Percentiles rank a stretch among this genome's conserved stretches.
phyloP scores from a whole-genome alignment of 2,888 invertebrate genomes.

The Nephrotoma flavescens region DNA sequence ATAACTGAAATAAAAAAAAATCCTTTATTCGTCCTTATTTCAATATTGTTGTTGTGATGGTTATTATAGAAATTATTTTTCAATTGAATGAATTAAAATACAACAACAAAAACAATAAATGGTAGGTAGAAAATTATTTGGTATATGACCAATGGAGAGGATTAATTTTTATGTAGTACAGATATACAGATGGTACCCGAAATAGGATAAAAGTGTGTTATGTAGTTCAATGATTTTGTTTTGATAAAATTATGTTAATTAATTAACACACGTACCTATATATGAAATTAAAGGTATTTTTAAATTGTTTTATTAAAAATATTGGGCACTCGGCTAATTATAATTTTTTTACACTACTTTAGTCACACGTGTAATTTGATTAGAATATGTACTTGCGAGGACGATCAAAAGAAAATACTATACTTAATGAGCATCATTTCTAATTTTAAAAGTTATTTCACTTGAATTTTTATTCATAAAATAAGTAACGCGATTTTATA shows the following conservation, averaged over 20 bases:
- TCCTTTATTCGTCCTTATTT: not conserved
- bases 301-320: not conserved
- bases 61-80: not conserved
- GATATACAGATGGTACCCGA: not conserved
- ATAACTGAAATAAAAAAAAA: not conserved
- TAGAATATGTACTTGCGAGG: not conserved
- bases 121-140: not conserved
- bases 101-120: not conserved
- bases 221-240: not conserved
- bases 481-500: not conserved
- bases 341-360: not conserved
- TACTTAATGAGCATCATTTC: not conserved
- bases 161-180: not conserved
- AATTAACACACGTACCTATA: not conserved
- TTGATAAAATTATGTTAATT: not conserved
- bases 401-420: not conserved
- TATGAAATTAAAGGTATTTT: not conserved
- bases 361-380: not conserved
- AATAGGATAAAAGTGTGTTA: not conserved
- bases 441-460: not conserved
- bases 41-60: not conserved
- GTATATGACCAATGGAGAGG: not conserved
- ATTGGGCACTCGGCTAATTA: not conserved
- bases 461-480: not conserved
- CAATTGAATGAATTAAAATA: not conserved